Conservation (phyloP, 2,113 vertebrate genomes). For the Odontophorus gujanensis region DNA sequence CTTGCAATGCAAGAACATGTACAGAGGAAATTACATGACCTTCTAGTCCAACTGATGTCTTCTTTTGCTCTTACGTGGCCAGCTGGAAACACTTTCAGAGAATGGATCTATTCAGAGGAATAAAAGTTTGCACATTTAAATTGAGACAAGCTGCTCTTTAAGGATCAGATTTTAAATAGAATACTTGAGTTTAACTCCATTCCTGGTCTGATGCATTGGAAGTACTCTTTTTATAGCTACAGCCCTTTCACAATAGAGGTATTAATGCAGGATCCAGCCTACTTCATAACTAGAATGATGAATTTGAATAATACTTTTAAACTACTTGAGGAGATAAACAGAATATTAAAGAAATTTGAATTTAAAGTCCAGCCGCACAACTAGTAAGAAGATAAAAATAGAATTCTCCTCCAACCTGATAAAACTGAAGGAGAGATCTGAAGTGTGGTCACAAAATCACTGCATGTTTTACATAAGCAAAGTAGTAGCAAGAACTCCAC, state of each 20-base stretch:
- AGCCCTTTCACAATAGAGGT: not conserved
- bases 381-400: not conserved
- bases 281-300: not conserved
- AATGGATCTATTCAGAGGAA: constrained; percentile 30
- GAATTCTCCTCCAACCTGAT: not conserved
- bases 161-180: constrained; percentile 44
- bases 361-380: not conserved
- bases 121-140: constrained; percentile 57
- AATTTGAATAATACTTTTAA: not conserved
- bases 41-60: constrained; percentile 27
- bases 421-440: not conserved
- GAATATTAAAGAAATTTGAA: not conserved
- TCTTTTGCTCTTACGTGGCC: constrained; percentile 39
- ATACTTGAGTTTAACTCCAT: constrained; percentile 32
- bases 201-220: constrained; percentile 7
- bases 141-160: constrained; percentile 58
- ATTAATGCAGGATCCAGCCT: not conserved
- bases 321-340: not conserved
- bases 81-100: constrained; percentile 57
- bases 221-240: constrained; percentile 18
- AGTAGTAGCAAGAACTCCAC: not conserved
- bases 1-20: constrained; percentile 39
- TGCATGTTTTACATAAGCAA: not conserved
- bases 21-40: constrained; percentile 2
- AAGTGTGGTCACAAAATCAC: not conserved